phyloP scores from a whole-genome alignment of 1,140 invertebrate species.

The Globodera rostochiensis region DNA sequence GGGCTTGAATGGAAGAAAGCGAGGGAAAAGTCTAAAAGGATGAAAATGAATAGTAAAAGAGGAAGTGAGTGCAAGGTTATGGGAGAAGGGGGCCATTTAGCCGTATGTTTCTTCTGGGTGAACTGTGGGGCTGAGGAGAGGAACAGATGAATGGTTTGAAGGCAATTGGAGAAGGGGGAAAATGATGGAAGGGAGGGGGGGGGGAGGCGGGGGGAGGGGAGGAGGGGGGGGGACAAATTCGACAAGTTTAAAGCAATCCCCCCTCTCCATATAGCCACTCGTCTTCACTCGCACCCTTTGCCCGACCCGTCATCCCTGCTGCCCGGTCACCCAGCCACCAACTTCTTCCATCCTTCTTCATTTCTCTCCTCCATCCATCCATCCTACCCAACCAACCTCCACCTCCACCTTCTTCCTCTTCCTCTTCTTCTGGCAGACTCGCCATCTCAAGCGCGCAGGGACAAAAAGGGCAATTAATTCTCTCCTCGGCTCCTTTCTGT shows the following conservation, averaged over 20 bases:
- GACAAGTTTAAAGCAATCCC: neutral
- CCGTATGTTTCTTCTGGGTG: no score
- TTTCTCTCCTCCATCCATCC: neutral
- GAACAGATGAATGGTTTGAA: neutral
- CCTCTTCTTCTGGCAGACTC: neutral
- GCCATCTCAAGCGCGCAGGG: slow-evolving; percentile 7
- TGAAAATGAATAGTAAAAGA: slow-evolving; percentile 10
- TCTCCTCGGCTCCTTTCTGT: neutral
- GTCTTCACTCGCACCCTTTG: neutral
- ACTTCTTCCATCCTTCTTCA: neutral
- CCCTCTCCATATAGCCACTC: neutral
- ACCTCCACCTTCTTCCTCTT: neutral
- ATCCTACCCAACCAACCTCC: neutral
- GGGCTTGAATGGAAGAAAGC: neutral
- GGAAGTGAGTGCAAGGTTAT: neutral
- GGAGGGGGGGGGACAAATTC: neutral
- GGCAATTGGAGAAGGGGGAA: neutral
- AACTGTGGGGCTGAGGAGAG: neutral
- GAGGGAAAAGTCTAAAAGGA: neutral
- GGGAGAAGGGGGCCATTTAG: neutral
- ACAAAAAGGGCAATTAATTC: slow-evolving; percentile 18
- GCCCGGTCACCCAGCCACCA: no score
- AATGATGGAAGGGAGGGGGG: neutral
- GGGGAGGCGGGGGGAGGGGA: neutral
- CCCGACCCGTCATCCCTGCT: neutral